A percentile compares a stretch with the other conserved stretches of the same genome.
Conservation (phyloP, 2,888 invertebrate genomes). For the Xylota segnis region DNA sequence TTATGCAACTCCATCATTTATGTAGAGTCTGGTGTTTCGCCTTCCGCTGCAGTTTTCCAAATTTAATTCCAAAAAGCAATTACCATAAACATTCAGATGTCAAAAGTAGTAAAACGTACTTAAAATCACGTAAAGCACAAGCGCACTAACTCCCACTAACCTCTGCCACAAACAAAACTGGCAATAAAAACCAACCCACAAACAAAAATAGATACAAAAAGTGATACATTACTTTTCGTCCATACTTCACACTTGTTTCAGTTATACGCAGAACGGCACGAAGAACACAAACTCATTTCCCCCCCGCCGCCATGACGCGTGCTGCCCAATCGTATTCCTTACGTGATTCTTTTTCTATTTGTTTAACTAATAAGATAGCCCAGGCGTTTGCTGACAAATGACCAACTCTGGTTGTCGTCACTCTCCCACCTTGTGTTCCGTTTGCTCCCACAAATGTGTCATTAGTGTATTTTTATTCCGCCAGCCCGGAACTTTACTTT, state of each 20-base stretch:
- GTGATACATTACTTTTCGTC: constrained; percentile 15
- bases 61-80: background rate
- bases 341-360: constrained; percentile 39
- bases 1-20: too few species aligned
- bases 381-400: constrained; percentile 2
- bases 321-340: background rate
- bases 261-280: constrained; percentile 10
- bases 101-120: background rate
- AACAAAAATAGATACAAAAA: background rate
- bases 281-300: background rate
- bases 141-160: background rate
- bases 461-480: constrained; percentile 51
- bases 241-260: background rate
- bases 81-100: background rate
- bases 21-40: too few species aligned
- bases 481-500: constrained; percentile 38
- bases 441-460: constrained; percentile 29
- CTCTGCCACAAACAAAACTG: background rate
- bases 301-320: constrained; percentile 1
- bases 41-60: background rate
- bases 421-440: constrained; percentile 27
- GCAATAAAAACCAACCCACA: constrained; percentile 3
- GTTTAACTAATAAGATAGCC: constrained; percentile 20
- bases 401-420: constrained; percentile 36
- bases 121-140: background rate